Conservation (phyloP, 1,140 invertebrate species). For the Drosophila bifasciata region DNA sequence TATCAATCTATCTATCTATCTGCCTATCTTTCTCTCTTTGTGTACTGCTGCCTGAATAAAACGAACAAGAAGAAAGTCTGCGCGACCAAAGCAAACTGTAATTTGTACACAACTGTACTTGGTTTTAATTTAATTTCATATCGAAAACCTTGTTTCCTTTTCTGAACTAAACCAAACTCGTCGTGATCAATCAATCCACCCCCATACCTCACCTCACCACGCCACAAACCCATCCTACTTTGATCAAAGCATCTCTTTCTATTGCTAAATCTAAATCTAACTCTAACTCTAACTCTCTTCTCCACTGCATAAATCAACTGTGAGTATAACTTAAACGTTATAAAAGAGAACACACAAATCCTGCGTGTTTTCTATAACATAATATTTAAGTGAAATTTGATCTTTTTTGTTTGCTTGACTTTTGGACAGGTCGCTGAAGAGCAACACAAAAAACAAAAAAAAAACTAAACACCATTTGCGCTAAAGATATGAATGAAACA, state of each 20-base stretch:
- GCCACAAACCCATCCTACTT: slow-evolving; percentile 10
- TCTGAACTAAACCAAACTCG: slow-evolving; percentile 47
- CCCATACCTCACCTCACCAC: slow-evolving; percentile 19
- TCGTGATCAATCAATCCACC: slow-evolving; percentile 28
- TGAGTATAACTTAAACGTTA: slow-evolving; percentile 64
- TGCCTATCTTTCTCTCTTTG: slow-evolving; percentile 30
- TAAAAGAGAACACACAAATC: slow-evolving; percentile 16
- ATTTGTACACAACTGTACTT: slow-evolving; percentile 39
- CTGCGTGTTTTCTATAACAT: slow-evolving; percentile 47
- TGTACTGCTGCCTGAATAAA: slow-evolving; percentile 31
- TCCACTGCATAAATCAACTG: slow-evolving; percentile 76
- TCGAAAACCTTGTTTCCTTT: slow-evolving; percentile 70
- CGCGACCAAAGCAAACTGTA: slow-evolving; percentile 31
- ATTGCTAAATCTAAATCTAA: slow-evolving; percentile 56
- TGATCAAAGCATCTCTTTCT: slow-evolving; percentile 41
- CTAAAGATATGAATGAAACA: slow-evolving; percentile 42
- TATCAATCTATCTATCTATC: slow-evolving; percentile 29
- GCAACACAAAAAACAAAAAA: slow-evolving; percentile 56
- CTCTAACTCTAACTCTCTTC: slow-evolving; percentile 63
- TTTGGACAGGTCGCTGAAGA: slow-evolving; percentile 60
- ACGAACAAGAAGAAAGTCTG: slow-evolving; percentile 32
- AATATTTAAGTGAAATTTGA: slow-evolving; percentile 56
- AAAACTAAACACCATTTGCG: slow-evolving; percentile 55
- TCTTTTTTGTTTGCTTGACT: slow-evolving; percentile 66
- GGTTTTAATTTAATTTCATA: slow-evolving; percentile 74